Evolutionary conservation across 2,888 invertebrate genomes (phyloP).

Genomic region (Eupeodes latifasciatus): DNA sequence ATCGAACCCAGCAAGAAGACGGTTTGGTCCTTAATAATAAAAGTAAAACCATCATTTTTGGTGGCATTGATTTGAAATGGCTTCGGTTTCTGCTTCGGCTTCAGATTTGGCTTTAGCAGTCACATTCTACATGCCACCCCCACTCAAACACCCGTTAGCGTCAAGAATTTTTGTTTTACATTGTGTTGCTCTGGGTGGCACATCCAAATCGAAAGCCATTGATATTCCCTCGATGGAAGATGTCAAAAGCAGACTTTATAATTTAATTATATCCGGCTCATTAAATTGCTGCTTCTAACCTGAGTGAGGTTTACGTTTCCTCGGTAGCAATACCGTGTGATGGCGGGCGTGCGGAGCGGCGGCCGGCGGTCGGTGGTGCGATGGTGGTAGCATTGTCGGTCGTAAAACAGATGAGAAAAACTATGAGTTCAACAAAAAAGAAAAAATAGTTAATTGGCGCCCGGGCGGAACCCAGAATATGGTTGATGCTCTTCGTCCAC

Average conservation of each 20-base stretch:
- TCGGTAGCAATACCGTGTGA: no score
- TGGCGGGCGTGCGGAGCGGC: no score
- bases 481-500: not conserved
- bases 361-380: no score
- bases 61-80: conserved; percentile 50
- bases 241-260: conserved; percentile 74
- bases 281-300: conserved; percentile 59
- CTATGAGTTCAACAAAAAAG: not conserved
- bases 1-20: conserved; percentile 26
- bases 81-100: conserved; percentile 17
- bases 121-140: not conserved
- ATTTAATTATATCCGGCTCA: conserved; percentile 74
- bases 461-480: conserved; percentile 10
- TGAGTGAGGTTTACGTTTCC: not conserved
- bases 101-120: not conserved
- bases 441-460: conserved; percentile 31
- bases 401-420: not conserved
- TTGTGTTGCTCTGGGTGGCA: conserved; percentile 1
- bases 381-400: not conserved
- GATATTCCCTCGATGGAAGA: conserved; percentile 54
- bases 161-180: conserved; percentile 50
- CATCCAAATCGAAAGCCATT: conserved; percentile 48
- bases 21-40: conserved; percentile 54
- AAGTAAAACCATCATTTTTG: conserved; percentile 54
- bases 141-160: not conserved